Conservation (phyloP, 2,888 invertebrate genomes). For the Ischnura elegans region DNA sequence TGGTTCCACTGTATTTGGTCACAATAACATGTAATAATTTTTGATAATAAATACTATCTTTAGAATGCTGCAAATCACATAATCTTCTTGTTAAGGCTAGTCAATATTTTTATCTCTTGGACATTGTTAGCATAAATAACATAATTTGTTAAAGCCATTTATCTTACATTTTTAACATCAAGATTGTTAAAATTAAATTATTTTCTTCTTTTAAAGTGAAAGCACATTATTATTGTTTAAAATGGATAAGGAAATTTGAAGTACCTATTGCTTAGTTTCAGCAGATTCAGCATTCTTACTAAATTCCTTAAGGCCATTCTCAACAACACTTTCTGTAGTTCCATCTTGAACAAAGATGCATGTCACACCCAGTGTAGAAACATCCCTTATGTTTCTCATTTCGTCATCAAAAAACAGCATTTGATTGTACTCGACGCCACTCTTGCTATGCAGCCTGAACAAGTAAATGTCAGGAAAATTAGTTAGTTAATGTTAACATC, state of each 20-base stretch:
- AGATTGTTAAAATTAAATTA: conserved; percentile 14
- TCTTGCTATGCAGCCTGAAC: conserved; percentile 80
- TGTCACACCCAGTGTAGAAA: conserved; percentile 79
- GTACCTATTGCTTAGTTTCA: conserved; percentile 22
- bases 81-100: neutral
- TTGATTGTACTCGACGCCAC: conserved; percentile 79
- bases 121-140: conserved; percentile 26
- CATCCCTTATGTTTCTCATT: conserved; percentile 81
- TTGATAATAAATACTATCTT: neutral
- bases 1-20: conserved; percentile 38
- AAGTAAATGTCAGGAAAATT: neutral
- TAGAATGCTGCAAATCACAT: conserved; percentile 26
- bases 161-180: conserved; percentile 18
- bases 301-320: conserved; percentile 77
- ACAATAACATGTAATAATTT: conserved; percentile 27
- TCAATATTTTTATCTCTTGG: conserved; percentile 3
- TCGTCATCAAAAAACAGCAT: conserved; percentile 86
- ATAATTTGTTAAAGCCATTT: conserved; percentile 14
- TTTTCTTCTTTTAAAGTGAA: neutral
- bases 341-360: conserved; percentile 81
- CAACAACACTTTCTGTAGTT: conserved; percentile 77
- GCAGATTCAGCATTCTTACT: conserved; percentile 37
- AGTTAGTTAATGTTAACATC: neutral
- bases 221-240: conserved; percentile 29
- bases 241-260: conserved; percentile 23